Percentiles rank a stretch among this genome's conserved stretches.
These are phyloP conservation scores for Gobionotothen gibberifrons DNA, from an alignment of 2,797 vertebrate species.

Conservation along the genomic window DNA sequence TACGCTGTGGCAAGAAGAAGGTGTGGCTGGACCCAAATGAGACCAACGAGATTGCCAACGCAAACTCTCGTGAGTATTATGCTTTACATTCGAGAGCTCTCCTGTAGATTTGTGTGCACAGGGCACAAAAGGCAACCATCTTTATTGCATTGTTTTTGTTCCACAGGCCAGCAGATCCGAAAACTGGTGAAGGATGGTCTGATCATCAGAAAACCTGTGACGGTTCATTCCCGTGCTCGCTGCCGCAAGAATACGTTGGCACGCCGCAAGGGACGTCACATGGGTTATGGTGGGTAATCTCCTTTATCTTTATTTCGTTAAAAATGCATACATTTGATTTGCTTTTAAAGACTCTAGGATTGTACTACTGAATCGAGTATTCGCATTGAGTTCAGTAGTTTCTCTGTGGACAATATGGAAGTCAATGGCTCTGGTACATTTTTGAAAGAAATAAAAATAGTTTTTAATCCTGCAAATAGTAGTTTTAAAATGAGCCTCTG, in stretches of 20 bases:
- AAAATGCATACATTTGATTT: background rate
- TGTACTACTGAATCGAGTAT: background rate
- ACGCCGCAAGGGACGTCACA: slow-evolving; percentile 94
- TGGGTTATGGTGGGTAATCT: slow-evolving; percentile 89
- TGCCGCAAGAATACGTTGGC: slow-evolving; percentile 97
- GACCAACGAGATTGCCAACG: slow-evolving; percentile 88
- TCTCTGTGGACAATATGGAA: background rate
- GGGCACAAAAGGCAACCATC: slow-evolving; percentile 60
- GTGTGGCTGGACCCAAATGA: slow-evolving; percentile 98
- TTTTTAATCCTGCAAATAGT: background rate
- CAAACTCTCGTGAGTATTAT: slow-evolving; percentile 83
- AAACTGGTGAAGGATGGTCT: slow-evolving; percentile 97
- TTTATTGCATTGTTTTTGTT: background rate
- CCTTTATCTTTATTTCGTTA: background rate
- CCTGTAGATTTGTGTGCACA: background rate
- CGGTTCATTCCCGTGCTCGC: slow-evolving; percentile 94
- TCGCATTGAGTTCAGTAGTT: background rate
- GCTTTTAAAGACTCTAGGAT: background rate
- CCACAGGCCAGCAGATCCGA: slow-evolving; percentile 88
- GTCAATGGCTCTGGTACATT: background rate
- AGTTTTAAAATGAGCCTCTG: background rate
- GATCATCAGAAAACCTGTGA: slow-evolving; percentile 97
- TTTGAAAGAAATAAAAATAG: background rate
- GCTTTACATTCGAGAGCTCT: fast-evolving
- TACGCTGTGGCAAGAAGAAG: slow-evolving; percentile 98